phyloP scores from a whole-genome alignment of 2,797 vertebrate species.

The Cossypha niveicapilla region DNA sequence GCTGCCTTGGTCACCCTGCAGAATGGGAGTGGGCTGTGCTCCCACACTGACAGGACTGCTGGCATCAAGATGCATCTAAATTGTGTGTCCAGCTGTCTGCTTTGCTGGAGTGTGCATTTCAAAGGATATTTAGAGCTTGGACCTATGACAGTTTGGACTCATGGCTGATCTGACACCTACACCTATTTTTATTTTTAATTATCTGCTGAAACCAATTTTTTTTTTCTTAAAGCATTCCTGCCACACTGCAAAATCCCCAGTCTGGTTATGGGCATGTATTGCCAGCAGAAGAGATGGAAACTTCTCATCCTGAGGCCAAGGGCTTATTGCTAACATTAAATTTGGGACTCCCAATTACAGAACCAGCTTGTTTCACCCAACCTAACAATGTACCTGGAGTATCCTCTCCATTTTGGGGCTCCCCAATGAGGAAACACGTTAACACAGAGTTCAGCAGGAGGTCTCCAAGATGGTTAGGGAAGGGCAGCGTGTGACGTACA shows the following conservation, averaged over 20 bases:
- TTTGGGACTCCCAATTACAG: background rate
- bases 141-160: background rate
- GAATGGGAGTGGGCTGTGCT: background rate
- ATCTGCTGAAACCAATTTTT: background rate
- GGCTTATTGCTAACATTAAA: background rate
- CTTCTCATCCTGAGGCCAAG: background rate
- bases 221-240: background rate
- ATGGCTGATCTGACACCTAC: background rate
- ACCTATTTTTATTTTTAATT: background rate
- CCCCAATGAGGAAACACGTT: background rate
- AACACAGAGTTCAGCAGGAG: background rate
- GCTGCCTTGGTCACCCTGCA: background rate
- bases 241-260: background rate
- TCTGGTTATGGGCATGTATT: background rate
- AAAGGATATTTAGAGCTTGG: background rate
- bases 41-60: background rate
- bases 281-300: background rate
- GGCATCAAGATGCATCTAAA: accelerated
- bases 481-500: accelerated
- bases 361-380: background rate
- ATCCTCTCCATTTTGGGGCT: background rate
- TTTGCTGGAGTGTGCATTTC: background rate
- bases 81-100: accelerated
- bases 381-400: background rate
- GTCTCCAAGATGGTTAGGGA: background rate